A percentile compares a stretch with the other conserved stretches of the same genome.
phyloP scores from a whole-genome alignment of 1,140 invertebrate species.

The Ceratina australensis region DNA sequence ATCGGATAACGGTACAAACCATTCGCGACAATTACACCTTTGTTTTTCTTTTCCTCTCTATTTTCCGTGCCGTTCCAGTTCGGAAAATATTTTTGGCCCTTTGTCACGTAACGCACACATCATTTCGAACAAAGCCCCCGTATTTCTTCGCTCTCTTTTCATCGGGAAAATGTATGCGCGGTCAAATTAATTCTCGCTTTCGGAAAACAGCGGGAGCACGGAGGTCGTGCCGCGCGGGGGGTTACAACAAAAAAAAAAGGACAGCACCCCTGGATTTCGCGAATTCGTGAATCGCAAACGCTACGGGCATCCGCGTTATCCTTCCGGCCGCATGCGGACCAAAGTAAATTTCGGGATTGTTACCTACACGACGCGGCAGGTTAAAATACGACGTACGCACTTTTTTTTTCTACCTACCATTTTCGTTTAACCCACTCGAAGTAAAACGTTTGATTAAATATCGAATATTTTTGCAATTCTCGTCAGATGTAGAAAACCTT shows the following conservation, averaged over 20 bases:
- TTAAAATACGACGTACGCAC: too few relatives aligned
- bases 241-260: not conserved
- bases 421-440: too few relatives aligned
- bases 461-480: too few relatives aligned
- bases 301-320: constrained; percentile 1
- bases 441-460: too few relatives aligned
- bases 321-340: not conserved
- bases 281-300: not conserved
- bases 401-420: too few relatives aligned
- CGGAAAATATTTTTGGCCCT: constrained; percentile 9
- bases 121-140: constrained; percentile 3
- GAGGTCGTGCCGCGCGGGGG: not conserved
- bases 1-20: not conserved
- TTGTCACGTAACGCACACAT: constrained; percentile 24
- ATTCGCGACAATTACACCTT: not conserved
- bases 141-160: not conserved
- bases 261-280: not conserved
- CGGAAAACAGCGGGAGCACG: not conserved
- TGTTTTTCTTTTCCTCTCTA: not conserved
- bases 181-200: constrained; percentile 11
- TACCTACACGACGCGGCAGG: not conserved
- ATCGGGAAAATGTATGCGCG: constrained; percentile 8
- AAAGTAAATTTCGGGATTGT: constrained; percentile 17
- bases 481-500: too few relatives aligned
- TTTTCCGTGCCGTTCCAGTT: not conserved